phyloP scores from a whole-genome alignment of 1,140 invertebrate species.

The Drosophila cardini region DNA sequence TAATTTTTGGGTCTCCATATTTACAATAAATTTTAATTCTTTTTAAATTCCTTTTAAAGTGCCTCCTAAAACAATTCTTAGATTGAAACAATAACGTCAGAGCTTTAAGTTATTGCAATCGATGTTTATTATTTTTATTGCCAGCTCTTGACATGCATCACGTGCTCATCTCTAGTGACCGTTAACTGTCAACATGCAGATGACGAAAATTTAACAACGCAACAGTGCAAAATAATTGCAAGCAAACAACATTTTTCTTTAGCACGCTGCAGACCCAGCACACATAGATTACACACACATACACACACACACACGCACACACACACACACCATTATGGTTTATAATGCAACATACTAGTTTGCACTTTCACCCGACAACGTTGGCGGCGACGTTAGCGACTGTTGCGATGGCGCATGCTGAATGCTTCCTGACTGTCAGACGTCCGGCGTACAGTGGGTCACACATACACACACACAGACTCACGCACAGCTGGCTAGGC shows the following conservation, averaged over 20 bases:
- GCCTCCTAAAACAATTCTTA: too few species aligned
- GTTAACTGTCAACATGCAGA: constrained; percentile 45
- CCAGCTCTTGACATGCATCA: background rate
- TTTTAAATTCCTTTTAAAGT: too few species aligned
- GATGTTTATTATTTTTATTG: constrained; percentile 1
- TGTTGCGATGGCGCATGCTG: constrained; percentile 34
- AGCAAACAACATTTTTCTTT: constrained; percentile 64
- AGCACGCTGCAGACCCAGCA: constrained; percentile 31
- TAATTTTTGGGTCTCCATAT: too few species aligned
- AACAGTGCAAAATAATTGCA: constrained; percentile 69
- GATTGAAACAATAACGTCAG: too few species aligned
- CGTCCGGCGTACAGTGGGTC: constrained; percentile 42
- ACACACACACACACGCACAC: constrained; percentile 17
- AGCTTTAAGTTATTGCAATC: background rate
- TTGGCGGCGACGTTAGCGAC: constrained; percentile 1
- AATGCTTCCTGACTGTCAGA: constrained; percentile 54
- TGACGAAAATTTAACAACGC: constrained; percentile 61
- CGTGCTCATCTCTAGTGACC: constrained; percentile 23
- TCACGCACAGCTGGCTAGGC: constrained; percentile 9
- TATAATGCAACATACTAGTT: constrained; percentile 53
- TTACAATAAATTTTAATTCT: too few species aligned
- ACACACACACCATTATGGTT: constrained; percentile 20
- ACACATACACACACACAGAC: constrained; percentile 22
- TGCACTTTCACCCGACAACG: constrained; percentile 54
- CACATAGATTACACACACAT: constrained; percentile 9